Evolutionary conservation across 1,140 invertebrate species (phyloP).

Genomic region (Drosophila obscura): DNA sequence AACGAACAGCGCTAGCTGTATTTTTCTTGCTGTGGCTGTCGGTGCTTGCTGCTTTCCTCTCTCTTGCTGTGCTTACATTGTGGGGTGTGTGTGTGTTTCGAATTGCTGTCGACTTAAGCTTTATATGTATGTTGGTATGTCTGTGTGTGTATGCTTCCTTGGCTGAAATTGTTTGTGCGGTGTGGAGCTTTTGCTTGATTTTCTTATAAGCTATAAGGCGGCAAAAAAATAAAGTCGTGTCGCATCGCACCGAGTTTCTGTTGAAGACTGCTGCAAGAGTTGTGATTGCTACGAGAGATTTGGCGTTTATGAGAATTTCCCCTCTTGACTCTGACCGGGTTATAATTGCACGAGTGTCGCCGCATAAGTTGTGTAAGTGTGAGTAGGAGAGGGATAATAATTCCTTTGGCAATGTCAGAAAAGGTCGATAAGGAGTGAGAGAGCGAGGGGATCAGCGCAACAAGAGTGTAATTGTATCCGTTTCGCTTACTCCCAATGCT

Average conservation of each 20-base stretch:
- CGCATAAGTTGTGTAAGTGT: slow-evolving; percentile 25
- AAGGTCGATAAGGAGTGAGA: slow-evolving; percentile 19
- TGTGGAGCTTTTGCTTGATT: slow-evolving; percentile 61
- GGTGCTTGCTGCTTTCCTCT: slow-evolving; percentile 2
- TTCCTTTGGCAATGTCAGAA: slow-evolving; percentile 46
- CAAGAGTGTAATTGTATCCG: no score
- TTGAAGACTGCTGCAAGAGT: slow-evolving; percentile 41
- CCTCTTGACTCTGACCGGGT: slow-evolving; percentile 46
- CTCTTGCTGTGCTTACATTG: slow-evolving; percentile 23
- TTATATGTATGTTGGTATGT: slow-evolving; percentile 37
- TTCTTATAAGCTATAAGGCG: slow-evolving; percentile 58
- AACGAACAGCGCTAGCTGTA: slow-evolving; percentile 70
- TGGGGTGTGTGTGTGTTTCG: slow-evolving; percentile 65
- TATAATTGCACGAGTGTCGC: slow-evolving; percentile 44
- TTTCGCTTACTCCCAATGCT: no score
- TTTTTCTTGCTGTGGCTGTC: slow-evolving; percentile 62
- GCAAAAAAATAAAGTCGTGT: slow-evolving; percentile 64
- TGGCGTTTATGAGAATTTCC: slow-evolving; percentile 56
- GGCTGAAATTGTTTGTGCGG: slow-evolving; percentile 34
- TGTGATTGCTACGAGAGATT: slow-evolving; percentile 45
- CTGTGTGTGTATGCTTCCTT: slow-evolving; percentile 14
- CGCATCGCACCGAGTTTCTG: slow-evolving; percentile 54
- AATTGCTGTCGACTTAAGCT: slow-evolving; percentile 81
- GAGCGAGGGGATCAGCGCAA: slow-evolving; percentile 1
- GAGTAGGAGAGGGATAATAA: slow-evolving; percentile 8